phyloP scores from a whole-genome alignment of 2,888 invertebrate genomes.

The Carterocephalus palaemon region DNA sequence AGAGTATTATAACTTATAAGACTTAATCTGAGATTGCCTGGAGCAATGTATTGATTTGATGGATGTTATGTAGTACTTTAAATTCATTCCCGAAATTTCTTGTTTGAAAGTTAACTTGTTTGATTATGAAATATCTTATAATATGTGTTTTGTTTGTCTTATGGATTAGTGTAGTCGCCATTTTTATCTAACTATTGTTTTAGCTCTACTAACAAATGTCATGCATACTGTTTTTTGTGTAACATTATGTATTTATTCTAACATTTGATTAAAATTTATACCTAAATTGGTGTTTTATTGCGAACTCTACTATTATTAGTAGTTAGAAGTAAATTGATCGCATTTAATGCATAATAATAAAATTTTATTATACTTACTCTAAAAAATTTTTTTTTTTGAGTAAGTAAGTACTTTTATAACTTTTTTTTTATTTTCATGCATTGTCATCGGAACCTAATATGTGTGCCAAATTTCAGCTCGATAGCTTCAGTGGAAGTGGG shows the following conservation, averaged over 20 bases:
- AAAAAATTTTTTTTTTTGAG: no score
- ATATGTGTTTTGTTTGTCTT: slow-evolving; percentile 21
- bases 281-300: background rate
- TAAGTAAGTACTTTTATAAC: no score
- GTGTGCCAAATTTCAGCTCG: no score
- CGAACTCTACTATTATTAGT: no score
- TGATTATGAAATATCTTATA: slow-evolving; percentile 20
- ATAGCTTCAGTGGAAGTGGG: no score
- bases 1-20: no score
- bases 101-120: slow-evolving; percentile 11
- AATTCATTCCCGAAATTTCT: slow-evolving; percentile 11
- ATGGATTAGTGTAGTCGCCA: slow-evolving; percentile 30
- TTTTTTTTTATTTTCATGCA: no score
- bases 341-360: no score
- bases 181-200: slow-evolving; percentile 14
- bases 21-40: slow-evolving; percentile 3
- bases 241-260: slow-evolving; percentile 18
- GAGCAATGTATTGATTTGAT: slow-evolving; percentile 1
- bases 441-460: no score
- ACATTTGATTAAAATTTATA: slow-evolving; percentile 18
- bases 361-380: no score
- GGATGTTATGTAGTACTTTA: slow-evolving; percentile 8
- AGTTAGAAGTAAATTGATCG: no score
- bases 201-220: slow-evolving; percentile 16
- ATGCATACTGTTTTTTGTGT: slow-evolving; percentile 12